Percentiles rank a stretch among this genome's conserved stretches.
phyloP scores from a whole-genome alignment of 1,140 invertebrate species.

The Drosophila fuyamai region DNA sequence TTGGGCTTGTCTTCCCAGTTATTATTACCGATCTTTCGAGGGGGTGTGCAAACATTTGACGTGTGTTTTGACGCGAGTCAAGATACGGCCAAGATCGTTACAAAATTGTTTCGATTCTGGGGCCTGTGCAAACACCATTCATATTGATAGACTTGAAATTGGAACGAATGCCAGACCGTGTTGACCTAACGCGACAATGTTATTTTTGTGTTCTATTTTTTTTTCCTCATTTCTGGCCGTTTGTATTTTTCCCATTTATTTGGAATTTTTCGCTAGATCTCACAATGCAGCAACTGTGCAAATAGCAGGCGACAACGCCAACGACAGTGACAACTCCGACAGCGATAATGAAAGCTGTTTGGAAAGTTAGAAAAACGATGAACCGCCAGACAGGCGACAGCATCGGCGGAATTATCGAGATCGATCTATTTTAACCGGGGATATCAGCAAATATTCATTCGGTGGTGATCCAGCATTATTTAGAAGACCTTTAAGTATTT shows the following conservation, averaged over 20 bases:
- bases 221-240: constrained; percentile 49
- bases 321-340: constrained; percentile 34
- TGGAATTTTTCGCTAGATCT: constrained; percentile 64
- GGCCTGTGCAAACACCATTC: constrained; percentile 70
- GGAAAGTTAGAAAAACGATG: constrained; percentile 74
- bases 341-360: constrained; percentile 68
- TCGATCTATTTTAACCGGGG: constrained; percentile 39
- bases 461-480: no score
- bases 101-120: constrained; percentile 60
- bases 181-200: constrained; percentile 79
- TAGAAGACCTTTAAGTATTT: no score
- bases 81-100: constrained; percentile 65
- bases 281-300: constrained; percentile 79
- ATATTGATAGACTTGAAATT: constrained; percentile 68
- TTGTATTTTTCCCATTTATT: constrained; percentile 71
- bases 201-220: constrained; percentile 34
- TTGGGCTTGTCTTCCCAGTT: constrained; percentile 24
- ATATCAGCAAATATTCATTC: neutral
- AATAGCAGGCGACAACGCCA: constrained; percentile 65
- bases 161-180: constrained; percentile 78
- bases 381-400: constrained; percentile 50
- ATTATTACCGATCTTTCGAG: constrained; percentile 27
- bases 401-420: constrained; percentile 39
- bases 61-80: constrained; percentile 82
- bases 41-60: constrained; percentile 79